Evolutionary conservation across 2,888 invertebrate species (phyloP), one percentile per base, ranked within the genome.

Genomic region (Bedellia somnulentella): DNA sequence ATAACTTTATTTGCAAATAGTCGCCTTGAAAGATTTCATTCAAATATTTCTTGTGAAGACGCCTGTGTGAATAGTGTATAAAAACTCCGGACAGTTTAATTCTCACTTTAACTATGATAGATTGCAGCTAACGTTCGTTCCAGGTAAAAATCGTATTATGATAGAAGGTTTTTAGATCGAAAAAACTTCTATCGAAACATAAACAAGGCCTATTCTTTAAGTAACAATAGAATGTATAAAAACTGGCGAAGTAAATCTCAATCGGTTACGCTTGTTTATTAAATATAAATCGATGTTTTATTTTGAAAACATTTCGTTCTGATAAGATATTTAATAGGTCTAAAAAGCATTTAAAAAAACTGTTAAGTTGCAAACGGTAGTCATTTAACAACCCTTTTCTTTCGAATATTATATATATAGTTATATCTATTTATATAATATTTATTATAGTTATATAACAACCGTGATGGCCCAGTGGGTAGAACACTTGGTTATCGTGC

Each of bases 181-280:
- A 52, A 66, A 64, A 62, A 60, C 54, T 39, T 45, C 47, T 48
- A 55, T 53, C 67, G 59, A 68, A 73, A 71, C 29, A 23, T 18
- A 66, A 73, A 75, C 66, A n/a, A 70, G 48, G 52, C 52, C 53
- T 56, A 60, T 70, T 70, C 61, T 71, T 49, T 46, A 36, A 40
- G 46, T 46, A 46, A 71, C 67, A 75, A 73, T 61, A 46, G 63
- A 40, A 39, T n/a, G 46, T 45, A 52, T 48, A 44, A 56, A 29
- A 61, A 56, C 59, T 53, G 55, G 52, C 59, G 60, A 48, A 47
- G 53, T 66, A 59, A 68, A 71, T 70, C 59, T 52, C 56, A 50
- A 70, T 73, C 62, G 46, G 73, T 62, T 55, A 71, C 67, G 73
- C 61, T 59, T 61, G 61, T 70, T 73, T 67, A 71, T 67, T 68